Percentiles rank a stretch among this genome's conserved stretches.
phyloP scores from a whole-genome alignment of 2,113 vertebrate genomes.

The Oxygymnocypris stewartii region DNA sequence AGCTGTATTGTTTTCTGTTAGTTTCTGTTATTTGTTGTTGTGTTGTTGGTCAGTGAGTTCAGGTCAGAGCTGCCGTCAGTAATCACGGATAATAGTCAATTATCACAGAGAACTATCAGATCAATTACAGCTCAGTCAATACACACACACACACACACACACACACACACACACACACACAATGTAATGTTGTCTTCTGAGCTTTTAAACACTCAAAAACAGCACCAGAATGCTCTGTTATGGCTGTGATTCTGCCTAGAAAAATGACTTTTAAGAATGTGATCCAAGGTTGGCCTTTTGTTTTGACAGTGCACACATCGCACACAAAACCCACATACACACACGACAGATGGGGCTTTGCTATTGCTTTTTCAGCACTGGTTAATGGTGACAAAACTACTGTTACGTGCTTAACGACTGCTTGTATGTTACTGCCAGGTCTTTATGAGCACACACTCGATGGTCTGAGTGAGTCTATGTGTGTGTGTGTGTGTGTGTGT shows the following conservation, averaged over 20 bases:
- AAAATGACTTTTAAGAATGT: constrained; percentile 59
- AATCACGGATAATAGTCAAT: constrained; percentile 85
- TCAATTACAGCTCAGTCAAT: constrained; percentile 81
- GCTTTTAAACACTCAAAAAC: constrained; percentile 1
- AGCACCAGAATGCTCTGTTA: constrained; percentile 31
- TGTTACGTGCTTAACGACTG: constrained; percentile 73
- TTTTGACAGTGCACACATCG: constrained; percentile 37
- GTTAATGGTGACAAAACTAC: constrained; percentile 79
- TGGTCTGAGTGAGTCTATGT: constrained; percentile 32
- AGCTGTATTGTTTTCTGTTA: constrained; percentile 68
- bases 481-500: constrained; percentile 41
- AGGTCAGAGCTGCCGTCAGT: constrained; percentile 79
- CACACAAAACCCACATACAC: constrained; percentile 23
- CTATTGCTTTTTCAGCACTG: constrained; percentile 67
- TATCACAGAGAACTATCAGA: constrained; percentile 82
- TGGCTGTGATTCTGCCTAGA: constrained; percentile 41
- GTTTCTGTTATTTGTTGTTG: constrained; percentile 75
- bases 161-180: constrained; percentile 63
- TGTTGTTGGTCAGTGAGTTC: constrained; percentile 75
- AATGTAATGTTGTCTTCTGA: constrained; percentile 3
- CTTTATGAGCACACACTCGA: constrained; percentile 67
- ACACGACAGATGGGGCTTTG: constrained; percentile 62
- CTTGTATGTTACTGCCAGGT: constrained; percentile 52
- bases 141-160: constrained; percentile 33
- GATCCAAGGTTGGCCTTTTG: constrained; percentile 62